Conservation (phyloP, 2,888 invertebrate genomes). For the Apoderus coryli region DNA sequence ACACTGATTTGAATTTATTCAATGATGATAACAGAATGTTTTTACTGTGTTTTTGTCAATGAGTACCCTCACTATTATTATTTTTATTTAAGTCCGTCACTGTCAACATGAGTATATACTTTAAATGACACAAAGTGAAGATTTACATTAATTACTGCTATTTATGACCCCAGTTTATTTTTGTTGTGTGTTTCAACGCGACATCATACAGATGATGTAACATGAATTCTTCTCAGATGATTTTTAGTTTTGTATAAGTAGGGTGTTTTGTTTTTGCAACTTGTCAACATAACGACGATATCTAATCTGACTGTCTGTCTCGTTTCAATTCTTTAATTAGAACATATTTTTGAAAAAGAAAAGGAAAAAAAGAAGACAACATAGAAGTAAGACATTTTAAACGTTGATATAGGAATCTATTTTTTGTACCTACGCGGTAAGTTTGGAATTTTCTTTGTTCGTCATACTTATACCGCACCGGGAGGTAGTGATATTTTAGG, state of each 20-base stretch:
- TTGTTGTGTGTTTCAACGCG: constrained; percentile 14
- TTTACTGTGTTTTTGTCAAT: too few relatives aligned
- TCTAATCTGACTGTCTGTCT: too few relatives aligned
- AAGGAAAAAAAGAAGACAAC: too few relatives aligned
- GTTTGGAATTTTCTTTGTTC: constrained; percentile 1
- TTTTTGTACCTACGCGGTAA: constrained; percentile 3
- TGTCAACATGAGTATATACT: too few relatives aligned
- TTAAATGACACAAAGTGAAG: constrained; percentile 13
- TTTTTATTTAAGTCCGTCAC: too few relatives aligned
- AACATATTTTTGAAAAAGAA: too few relatives aligned
- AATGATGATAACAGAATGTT: too few relatives aligned
- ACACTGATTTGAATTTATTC: too few relatives aligned
- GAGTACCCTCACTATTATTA: too few relatives aligned
- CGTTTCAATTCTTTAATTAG: constrained; percentile 1
- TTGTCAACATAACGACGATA: too few relatives aligned
- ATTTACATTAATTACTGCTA: constrained; percentile 16
- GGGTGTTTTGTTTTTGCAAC: constrained; percentile 24
- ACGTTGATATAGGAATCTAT: constrained; percentile 1
- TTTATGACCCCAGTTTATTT: constrained; percentile 13
- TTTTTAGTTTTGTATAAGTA: constrained; percentile 25
- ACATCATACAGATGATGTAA: constrained; percentile 16
- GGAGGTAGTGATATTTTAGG: constrained; percentile 2
- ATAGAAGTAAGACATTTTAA: too few relatives aligned
- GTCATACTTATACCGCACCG: too few relatives aligned
- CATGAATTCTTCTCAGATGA: constrained; percentile 25